A percentile compares a stretch with the other conserved stretches of the same genome.
Conservation (phyloP, 2,113 vertebrate species). For the Boulengeromyrus knoepffleri region DNA sequence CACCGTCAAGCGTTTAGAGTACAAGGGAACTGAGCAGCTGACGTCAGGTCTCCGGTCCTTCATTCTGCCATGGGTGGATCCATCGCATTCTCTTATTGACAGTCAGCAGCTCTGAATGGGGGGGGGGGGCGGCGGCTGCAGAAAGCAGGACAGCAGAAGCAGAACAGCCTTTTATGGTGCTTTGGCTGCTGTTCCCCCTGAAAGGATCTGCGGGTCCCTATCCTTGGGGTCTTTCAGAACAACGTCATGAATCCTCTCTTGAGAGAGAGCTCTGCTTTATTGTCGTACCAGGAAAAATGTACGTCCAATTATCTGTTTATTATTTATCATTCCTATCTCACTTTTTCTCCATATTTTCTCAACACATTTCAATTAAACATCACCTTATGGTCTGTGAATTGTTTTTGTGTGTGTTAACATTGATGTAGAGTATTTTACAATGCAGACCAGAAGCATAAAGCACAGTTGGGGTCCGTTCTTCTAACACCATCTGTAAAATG, state of each 20-base stretch:
- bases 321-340: background rate
- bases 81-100: background rate
- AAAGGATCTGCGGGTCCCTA: background rate
- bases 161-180: background rate
- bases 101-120: background rate
- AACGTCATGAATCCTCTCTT: background rate
- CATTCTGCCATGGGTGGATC: background rate
- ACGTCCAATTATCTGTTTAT: background rate
- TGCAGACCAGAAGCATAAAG: background rate
- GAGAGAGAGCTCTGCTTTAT: background rate
- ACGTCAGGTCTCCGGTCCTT: background rate
- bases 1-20: background rate
- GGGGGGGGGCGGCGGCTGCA: background rate
- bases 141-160: background rate
- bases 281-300: background rate
- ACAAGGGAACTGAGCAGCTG: background rate
- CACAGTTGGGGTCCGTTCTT: background rate
- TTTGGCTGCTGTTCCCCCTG: background rate
- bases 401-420: background rate
- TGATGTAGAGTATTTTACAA: background rate
- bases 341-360: background rate
- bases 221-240: background rate
- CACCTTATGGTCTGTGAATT: background rate
- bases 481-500: background rate
- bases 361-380: background rate